phyloP scores from a whole-genome alignment of 2,113 vertebrate genomes.

The Labeo catla region DNA sequence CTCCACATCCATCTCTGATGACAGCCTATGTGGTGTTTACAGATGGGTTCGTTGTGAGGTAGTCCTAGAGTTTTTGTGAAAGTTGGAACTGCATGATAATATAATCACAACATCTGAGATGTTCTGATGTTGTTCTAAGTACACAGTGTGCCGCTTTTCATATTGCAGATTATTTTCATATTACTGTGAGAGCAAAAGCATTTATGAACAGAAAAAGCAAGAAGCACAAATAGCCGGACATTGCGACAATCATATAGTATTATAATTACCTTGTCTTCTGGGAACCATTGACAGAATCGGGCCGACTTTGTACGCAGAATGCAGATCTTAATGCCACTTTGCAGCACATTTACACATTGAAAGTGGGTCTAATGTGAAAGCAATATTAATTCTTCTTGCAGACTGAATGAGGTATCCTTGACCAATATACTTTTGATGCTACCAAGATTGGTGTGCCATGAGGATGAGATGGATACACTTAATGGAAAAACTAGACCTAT shows the following conservation, averaged over 20 bases:
- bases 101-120: conserved; percentile 10
- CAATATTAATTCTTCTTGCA: neutral
- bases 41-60: neutral
- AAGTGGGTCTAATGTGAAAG: conserved; percentile 65
- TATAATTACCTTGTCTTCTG: conserved; percentile 59
- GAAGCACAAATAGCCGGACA: conserved; percentile 26
- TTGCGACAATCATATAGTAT: conserved; percentile 13
- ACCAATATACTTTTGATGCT: neutral
- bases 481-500: conserved; percentile 6
- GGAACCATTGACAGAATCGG: conserved; percentile 72
- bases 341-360: conserved; percentile 58
- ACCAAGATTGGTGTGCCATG: neutral
- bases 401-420: conserved; percentile 1
- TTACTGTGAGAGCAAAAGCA: neutral
- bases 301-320: conserved; percentile 60
- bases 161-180: conserved; percentile 1
- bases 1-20: conserved; percentile 19
- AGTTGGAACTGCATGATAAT: neutral
- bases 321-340: conserved; percentile 66
- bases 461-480: neutral
- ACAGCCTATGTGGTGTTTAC: conserved; percentile 28
- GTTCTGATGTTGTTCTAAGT: neutral
- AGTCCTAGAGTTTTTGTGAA: neutral
- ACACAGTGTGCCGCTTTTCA: neutral
- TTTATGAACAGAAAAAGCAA: neutral